Conservation (phyloP, 2,797 vertebrate genomes). For the Coregonus ussuriensis region DNA sequence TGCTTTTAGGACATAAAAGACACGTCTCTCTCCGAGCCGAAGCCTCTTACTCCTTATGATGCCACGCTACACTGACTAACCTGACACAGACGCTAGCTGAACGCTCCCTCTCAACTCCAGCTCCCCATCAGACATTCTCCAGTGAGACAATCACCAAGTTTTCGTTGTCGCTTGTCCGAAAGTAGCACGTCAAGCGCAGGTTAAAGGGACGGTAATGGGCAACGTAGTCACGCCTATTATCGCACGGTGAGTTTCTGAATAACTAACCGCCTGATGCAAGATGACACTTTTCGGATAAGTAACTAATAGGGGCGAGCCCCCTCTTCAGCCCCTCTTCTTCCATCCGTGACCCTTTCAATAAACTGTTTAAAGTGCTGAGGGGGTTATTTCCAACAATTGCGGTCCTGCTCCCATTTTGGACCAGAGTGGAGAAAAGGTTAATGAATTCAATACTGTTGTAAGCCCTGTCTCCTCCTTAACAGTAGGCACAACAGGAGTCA, state of each 20-base stretch:
- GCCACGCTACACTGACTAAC: constrained; percentile 44
- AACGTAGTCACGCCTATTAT: constrained; percentile 42
- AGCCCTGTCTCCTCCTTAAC: constrained; percentile 61
- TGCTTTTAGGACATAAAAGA: neutral
- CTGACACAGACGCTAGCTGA: constrained; percentile 69
- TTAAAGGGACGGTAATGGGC: constrained; percentile 21
- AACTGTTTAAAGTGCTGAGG: constrained; percentile 61
- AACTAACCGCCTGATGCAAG: constrained; percentile 76
- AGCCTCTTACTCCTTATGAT: constrained; percentile 27
- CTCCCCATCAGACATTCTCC: constrained; percentile 57
- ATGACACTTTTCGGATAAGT: constrained; percentile 75
- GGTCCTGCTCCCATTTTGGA: constrained; percentile 52
- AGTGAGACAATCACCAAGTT: constrained; percentile 66
- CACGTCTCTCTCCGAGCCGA: constrained; percentile 7
- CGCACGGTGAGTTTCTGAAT: constrained; percentile 69
- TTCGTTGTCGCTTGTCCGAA: constrained; percentile 69
- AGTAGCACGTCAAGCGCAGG: constrained; percentile 40
- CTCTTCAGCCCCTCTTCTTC: constrained; percentile 34
- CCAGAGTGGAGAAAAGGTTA: constrained; percentile 77
- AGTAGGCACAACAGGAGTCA: constrained; percentile 55
- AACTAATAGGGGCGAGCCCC: constrained; percentile 66
- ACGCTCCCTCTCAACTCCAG: constrained; percentile 56
- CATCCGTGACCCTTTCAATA: constrained; percentile 44
- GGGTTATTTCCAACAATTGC: constrained; percentile 62
- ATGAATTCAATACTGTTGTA: constrained; percentile 74